Evolutionary conservation across 2,113 vertebrate genomes (phyloP).

Genomic region (Dascyllus trimaculatus): DNA sequence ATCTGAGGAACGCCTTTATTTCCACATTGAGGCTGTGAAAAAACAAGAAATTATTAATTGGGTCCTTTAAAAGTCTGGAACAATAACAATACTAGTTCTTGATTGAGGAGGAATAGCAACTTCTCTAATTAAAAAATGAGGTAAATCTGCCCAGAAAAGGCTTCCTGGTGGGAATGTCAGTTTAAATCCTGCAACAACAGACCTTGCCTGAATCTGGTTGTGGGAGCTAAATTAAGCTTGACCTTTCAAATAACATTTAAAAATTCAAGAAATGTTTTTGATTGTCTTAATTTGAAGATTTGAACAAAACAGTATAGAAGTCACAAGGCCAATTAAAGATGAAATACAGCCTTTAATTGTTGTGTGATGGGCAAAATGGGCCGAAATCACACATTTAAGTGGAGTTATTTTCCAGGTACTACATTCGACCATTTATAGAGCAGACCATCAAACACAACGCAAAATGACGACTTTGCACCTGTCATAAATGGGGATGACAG

Average conservation of each 20-base stretch:
- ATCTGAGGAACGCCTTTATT: constrained; percentile 5
- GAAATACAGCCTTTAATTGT: neutral
- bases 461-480: too few relatives aligned
- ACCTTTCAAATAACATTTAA: constrained; percentile 20
- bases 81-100: constrained; percentile 1
- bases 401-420: neutral
- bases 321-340: neutral
- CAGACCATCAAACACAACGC: neutral
- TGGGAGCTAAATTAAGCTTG: neutral
- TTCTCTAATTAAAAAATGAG: constrained; percentile 39
- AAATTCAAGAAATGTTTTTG: constrained; percentile 28
- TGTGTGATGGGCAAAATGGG: neutral
- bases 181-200: constrained; percentile 26
- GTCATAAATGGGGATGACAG: too few relatives aligned
- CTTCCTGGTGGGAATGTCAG: constrained; percentile 16
- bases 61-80: neutral
- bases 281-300: constrained; percentile 7
- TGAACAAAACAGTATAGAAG: neutral
- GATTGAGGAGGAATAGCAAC: constrained; percentile 8
- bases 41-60: neutral
- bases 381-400: neutral
- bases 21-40: neutral
- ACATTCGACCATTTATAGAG: neutral
- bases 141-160: constrained; percentile 17
- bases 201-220: constrained; percentile 12